phyloP scores from a whole-genome alignment of 2,797 vertebrate species.

The Microctenopoma steveboyesi region DNA sequence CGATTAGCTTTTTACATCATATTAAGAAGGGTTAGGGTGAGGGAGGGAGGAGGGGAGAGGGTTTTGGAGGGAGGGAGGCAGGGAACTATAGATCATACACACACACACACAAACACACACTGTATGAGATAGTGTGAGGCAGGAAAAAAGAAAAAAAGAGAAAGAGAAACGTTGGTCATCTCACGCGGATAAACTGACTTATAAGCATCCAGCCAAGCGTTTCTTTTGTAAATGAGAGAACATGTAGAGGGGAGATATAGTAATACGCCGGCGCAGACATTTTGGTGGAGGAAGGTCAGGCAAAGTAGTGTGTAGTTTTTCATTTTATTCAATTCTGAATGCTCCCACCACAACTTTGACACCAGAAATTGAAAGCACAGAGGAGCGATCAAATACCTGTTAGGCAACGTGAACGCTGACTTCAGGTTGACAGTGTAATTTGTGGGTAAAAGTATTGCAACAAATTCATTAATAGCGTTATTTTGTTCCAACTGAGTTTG shows the following conservation, averaged over 20 bases:
- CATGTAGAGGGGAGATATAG: slow-evolving; percentile 71
- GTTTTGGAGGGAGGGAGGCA: slow-evolving; percentile 41
- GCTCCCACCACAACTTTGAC: slow-evolving; percentile 15
- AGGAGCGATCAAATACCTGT: not conserved
- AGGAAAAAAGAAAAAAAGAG: slow-evolving; percentile 7
- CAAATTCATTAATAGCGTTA: not conserved
- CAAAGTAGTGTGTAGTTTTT: slow-evolving; percentile 26
- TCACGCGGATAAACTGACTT: slow-evolving; percentile 82
- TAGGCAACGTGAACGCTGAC: not conserved
- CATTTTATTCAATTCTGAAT: slow-evolving; percentile 3
- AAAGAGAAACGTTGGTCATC: slow-evolving; percentile 77
- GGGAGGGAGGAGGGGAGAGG: slow-evolving; percentile 50
- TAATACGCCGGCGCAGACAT: slow-evolving; percentile 70
- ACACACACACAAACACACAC: slow-evolving; percentile 58
- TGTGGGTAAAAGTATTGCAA: not conserved
- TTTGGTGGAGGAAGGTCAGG: slow-evolving; percentile 64
- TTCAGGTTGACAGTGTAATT: not conserved
- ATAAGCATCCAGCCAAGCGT: slow-evolving; percentile 79
- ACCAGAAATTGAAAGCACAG: not conserved
- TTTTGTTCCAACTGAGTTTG: not conserved
- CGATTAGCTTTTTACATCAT: slow-evolving; percentile 91
- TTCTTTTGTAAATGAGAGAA: slow-evolving; percentile 75
- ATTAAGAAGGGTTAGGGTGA: slow-evolving; percentile 85
- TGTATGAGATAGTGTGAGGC: slow-evolving; percentile 61
- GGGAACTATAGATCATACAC: slow-evolving; percentile 78